These are phyloP conservation scores for Vanessa tameamea DNA, from an alignment of 1,140 invertebrate species.

Conservation along the genomic window DNA sequence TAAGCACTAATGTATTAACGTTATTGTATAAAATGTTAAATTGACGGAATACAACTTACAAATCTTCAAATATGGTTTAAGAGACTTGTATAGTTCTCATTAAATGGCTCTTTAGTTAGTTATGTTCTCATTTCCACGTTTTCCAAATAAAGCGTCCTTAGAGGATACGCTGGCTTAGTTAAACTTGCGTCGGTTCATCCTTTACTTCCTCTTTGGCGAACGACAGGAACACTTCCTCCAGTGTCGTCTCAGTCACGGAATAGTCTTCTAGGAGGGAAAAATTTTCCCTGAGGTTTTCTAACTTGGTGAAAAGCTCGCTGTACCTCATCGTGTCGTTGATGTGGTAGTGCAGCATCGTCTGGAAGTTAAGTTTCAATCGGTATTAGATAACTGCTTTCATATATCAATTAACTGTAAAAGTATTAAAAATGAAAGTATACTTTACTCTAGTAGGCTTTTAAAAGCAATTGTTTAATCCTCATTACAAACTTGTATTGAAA, in stretches of 20 bases:
- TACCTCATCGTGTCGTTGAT: slow-evolving; percentile 64
- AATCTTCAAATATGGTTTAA: too few species aligned
- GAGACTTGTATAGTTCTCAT: too few species aligned
- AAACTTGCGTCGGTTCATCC: slow-evolving; percentile 8
- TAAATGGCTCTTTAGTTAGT: too few species aligned
- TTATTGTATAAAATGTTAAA: too few species aligned
- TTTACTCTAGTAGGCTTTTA: too few species aligned
- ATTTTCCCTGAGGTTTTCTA: slow-evolving; percentile 86
- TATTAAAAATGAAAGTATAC: background rate
- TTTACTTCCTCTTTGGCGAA: slow-evolving; percentile 42
- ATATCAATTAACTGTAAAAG: background rate
- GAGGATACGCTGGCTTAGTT: background rate
- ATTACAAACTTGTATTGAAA: too few species aligned
- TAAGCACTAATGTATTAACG: too few species aligned
- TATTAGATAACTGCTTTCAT: background rate
- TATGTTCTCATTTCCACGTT: too few species aligned
- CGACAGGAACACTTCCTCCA: slow-evolving; percentile 93
- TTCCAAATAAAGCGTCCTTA: too few species aligned
- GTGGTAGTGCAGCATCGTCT: slow-evolving; percentile 75
- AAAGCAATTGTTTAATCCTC: too few species aligned
- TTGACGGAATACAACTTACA: too few species aligned
- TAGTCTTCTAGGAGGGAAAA: slow-evolving; percentile 90
- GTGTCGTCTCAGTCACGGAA: slow-evolving; percentile 90
- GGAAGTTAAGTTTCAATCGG: slow-evolving; percentile 22
- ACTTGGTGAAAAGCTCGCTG: slow-evolving; percentile 81